Conservation (phyloP, 2,888 invertebrate species). For the Sphaeridia pumilis region DNA sequence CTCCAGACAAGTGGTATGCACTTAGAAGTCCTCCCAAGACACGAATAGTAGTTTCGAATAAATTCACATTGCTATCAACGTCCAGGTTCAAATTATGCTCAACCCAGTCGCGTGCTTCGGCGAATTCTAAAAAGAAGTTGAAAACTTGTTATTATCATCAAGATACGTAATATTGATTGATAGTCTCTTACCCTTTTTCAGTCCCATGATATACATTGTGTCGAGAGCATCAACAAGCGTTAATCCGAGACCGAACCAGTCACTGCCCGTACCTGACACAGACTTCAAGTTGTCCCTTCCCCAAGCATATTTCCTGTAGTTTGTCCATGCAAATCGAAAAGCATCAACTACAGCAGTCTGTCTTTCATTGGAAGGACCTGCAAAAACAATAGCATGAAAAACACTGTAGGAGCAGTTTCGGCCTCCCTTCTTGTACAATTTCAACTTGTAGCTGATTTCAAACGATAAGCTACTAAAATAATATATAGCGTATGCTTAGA, state of each 20-base stretch:
- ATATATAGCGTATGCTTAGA: too few species aligned
- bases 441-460: too few species aligned
- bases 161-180: too few species aligned
- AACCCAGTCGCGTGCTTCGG: constrained; percentile 82
- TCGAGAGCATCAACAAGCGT: constrained; percentile 92
- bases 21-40: constrained; percentile 82
- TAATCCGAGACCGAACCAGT: constrained; percentile 95
- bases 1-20: constrained; percentile 80
- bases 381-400: too few species aligned
- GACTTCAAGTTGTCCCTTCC: constrained; percentile 94
- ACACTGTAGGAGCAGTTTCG: too few species aligned
- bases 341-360: constrained; percentile 79
- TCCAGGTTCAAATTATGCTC: constrained; percentile 67
- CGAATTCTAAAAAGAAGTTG: constrained; percentile 62
- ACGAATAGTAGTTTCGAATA: constrained; percentile 93
- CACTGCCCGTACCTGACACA: constrained; percentile 64
- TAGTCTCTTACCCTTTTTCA: constrained; percentile 80
- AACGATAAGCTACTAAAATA: too few species aligned
- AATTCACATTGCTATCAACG: constrained; percentile 79
- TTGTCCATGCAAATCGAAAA: constrained; percentile 86
- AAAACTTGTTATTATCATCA: too few species aligned
- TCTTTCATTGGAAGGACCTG: constrained; percentile 62
- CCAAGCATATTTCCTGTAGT: constrained; percentile 90
- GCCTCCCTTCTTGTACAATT: too few species aligned
- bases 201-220: constrained; percentile 90